These are phyloP conservation scores for Periophthalmus magnuspinnatus DNA, from an alignment of 2,797 vertebrate species.

Conservation along the genomic window DNA sequence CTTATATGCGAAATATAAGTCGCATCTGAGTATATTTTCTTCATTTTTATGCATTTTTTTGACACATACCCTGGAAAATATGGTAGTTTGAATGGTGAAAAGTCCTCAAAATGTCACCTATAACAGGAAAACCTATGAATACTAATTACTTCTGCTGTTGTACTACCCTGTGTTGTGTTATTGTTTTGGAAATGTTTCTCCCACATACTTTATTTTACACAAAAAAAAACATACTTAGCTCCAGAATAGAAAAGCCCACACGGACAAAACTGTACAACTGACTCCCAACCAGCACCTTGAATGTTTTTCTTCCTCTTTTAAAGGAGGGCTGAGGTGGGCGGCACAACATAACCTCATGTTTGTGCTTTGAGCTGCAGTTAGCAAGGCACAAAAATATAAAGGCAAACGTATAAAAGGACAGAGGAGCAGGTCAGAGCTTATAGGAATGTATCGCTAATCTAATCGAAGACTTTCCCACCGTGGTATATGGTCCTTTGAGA, in stretches of 20 bases:
- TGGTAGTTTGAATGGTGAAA: too few species aligned
- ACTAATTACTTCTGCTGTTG: background rate
- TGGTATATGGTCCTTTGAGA: slow-evolving; percentile 19
- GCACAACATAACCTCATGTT: too few species aligned
- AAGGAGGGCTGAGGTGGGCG: too few species aligned
- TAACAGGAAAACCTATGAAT: too few species aligned
- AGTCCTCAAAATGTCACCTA: too few species aligned
- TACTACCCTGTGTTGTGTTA: slow-evolving; percentile 9
- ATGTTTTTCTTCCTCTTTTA: background rate
- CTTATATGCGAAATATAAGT: too few species aligned
- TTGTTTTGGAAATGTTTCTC: slow-evolving; percentile 20
- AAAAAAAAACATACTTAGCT: slow-evolving; percentile 10
- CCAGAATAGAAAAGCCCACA: background rate
- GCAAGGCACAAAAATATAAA: background rate
- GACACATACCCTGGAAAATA: too few species aligned
- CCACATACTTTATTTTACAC: slow-evolving; percentile 2
- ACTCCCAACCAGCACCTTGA: background rate
- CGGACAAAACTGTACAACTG: background rate
- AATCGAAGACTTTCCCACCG: slow-evolving; percentile 2
- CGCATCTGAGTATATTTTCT: too few species aligned
- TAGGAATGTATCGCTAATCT: background rate
- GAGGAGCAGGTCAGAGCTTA: background rate
- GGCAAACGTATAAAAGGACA: background rate
- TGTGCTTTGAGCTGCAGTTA: slow-evolving; percentile 6
- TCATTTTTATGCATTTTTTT: too few species aligned